Evolutionary conservation across 2,888 invertebrate genomes (phyloP), one percentile per base, ranked within the genome.

Genomic region (Pyrochroa serraticornis): DNA sequence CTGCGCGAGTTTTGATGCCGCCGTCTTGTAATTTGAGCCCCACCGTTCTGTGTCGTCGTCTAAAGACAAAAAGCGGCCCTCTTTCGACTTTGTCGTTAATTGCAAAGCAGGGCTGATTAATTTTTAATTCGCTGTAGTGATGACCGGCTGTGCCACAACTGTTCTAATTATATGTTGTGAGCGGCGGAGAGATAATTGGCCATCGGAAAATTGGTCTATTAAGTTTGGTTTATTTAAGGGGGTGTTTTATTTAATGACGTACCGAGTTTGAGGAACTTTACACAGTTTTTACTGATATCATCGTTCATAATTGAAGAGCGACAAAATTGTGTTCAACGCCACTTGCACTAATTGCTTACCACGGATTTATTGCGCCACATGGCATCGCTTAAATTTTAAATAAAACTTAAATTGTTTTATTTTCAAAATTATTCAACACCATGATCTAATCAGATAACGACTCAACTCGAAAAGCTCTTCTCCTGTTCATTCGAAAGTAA

Each of bases 101-200:
- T 74, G 71, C 67, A 67, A 67, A 70, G 62, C 71, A 60, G 69
- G 48, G 46, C 70, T 75, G 75, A 76, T 76, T 75, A 76, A 76
- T 75, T 75, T 76, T 76, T 76, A 75, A 76, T 76, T 74, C 69
- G 67, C 63, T 70, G 65, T 66, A 54, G 66, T 70, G 74, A 70
- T 69, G 71, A 69, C 74, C 73, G 74, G 69, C 75, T 75, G 75
- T 67, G 68, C 60, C 70, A 66, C 72, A 75, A 74, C 74, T 74
- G 73, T 73, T 74, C 72, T 75, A 75, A 75, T 75, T 74, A 72
- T 70, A 73, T 65, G 70, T 68, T 71, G 66, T 63, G 50, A 57
- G 63, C 61, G 53, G 43, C 52, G 62, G 62, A 58, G 64, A 65
- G 63, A 69, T 71, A 70, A 71, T 70, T 70, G 70, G 66, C 60